These are phyloP conservation scores for Denticeps clupeoides DNA, from an alignment of 2,797 vertebrate genomes.

Conservation along the genomic window DNA sequence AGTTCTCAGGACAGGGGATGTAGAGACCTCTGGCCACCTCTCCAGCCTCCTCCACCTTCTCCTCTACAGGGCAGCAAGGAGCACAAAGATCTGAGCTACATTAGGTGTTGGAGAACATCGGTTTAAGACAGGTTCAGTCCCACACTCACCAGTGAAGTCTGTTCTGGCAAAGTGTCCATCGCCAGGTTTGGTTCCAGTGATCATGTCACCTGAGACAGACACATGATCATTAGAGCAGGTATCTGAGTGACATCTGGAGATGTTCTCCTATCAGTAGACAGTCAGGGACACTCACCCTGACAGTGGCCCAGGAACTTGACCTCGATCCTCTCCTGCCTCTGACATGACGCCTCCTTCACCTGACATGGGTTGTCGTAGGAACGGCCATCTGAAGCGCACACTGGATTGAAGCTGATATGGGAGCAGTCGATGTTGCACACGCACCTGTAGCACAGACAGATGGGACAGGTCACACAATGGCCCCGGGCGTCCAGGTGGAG, in stretches of 20 bases:
- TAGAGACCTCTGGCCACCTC: slow-evolving; percentile 77
- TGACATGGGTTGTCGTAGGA: slow-evolving; percentile 99
- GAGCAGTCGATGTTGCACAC: slow-evolving; percentile 99
- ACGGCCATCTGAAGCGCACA: slow-evolving; percentile 95
- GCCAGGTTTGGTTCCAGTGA: slow-evolving; percentile 76
- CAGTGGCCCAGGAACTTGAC: slow-evolving; percentile 98
- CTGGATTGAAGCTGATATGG: slow-evolving; percentile 97
- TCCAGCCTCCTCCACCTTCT: slow-evolving; percentile 54
- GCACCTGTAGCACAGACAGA: slow-evolving; percentile 64
- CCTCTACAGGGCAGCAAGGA: slow-evolving; percentile 29
- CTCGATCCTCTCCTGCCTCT: slow-evolving; percentile 98
- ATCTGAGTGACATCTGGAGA: neutral
- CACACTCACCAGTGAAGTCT: slow-evolving; percentile 74
- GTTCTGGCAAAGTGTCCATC: slow-evolving; percentile 85
- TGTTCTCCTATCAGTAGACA: neutral
- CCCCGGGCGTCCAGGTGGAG: slow-evolving; percentile 12
- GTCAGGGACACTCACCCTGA: slow-evolving; percentile 71
- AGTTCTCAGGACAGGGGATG: slow-evolving; percentile 88
- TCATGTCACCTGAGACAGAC: slow-evolving; percentile 67
- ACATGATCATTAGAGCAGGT: neutral
- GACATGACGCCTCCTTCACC: slow-evolving; percentile 98
- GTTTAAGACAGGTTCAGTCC: neutral
- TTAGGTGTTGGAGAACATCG: neutral
- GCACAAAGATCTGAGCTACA: neutral
- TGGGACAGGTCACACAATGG: slow-evolving; percentile 14